phyloP scores from a whole-genome alignment of 2,797 vertebrate species.

The Synanceia verrucosa region DNA sequence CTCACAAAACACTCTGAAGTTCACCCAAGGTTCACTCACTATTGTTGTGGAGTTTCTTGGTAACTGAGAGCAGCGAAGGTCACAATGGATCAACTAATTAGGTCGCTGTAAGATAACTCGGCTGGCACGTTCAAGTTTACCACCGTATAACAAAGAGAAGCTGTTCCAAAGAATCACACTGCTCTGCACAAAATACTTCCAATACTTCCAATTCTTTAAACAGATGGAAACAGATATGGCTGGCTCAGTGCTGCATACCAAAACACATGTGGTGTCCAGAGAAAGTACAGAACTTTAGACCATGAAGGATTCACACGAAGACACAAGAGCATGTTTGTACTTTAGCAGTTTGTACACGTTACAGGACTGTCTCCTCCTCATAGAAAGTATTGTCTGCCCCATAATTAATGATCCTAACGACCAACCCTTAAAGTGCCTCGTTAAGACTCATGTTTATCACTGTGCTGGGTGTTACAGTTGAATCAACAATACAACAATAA shows the following conservation, averaged over 20 bases:
- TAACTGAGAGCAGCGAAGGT: conserved; percentile 43
- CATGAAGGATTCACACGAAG: conserved; percentile 4
- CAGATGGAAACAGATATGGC: conserved; percentile 15
- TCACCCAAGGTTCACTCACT: conserved; percentile 21
- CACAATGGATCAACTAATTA: conserved; percentile 37
- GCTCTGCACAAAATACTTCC: not conserved
- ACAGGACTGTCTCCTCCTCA: not conserved
- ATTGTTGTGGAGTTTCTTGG: conserved; percentile 22
- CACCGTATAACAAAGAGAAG: not conserved
- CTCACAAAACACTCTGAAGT: conserved; percentile 9
- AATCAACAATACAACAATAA: not conserved
- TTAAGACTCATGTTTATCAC: not conserved
- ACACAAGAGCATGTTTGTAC: not conserved
- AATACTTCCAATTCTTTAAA: not conserved
- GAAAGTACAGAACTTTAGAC: not conserved
- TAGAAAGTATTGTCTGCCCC: not conserved
- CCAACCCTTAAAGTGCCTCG: not conserved
- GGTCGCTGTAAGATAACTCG: conserved; percentile 32
- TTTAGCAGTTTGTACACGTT: not conserved
- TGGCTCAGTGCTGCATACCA: not conserved
- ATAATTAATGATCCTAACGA: not conserved
- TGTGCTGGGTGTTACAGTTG: not conserved
- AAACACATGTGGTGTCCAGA: conserved; percentile 1
- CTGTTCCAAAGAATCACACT: not conserved
- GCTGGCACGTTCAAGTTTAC: conserved; percentile 12